Percentiles rank a stretch among this genome's conserved stretches.
Conservation (phyloP, 2,113 vertebrate genomes). For the Rutilus rutilus region DNA sequence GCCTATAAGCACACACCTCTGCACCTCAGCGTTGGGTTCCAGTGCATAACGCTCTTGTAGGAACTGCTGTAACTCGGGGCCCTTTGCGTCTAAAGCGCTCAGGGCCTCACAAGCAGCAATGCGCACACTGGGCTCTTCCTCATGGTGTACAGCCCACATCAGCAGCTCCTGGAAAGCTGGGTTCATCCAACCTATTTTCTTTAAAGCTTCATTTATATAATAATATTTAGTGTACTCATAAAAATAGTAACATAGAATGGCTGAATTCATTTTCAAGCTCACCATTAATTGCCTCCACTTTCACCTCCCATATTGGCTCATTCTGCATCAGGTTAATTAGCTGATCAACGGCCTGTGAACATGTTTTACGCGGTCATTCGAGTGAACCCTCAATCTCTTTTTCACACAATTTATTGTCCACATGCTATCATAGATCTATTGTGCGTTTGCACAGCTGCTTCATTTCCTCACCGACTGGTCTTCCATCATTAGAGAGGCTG, state of each 20-base stretch:
- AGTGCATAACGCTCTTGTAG: constrained; percentile 71
- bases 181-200: constrained; percentile 72
- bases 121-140: constrained; percentile 71
- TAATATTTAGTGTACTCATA: constrained; percentile 6
- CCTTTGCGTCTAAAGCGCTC: constrained; percentile 65
- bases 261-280: neutral
- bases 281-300: constrained; percentile 78
- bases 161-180: constrained; percentile 68
- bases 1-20: constrained; percentile 43
- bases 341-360: constrained; percentile 56
- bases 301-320: constrained; percentile 77
- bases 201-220: constrained; percentile 67
- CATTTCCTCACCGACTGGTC: constrained; percentile 69
- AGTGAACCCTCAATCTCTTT: neutral
- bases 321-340: constrained; percentile 65
- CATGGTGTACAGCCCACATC: constrained; percentile 76
- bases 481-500: constrained; percentile 71
- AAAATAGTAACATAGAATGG: neutral
- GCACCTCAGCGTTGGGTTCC: constrained; percentile 62
- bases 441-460: neutral
- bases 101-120: constrained; percentile 75
- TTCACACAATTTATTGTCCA: neutral
- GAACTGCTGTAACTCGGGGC: constrained; percentile 65
- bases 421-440: constrained; percentile 5
- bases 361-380: neutral